Evolutionary conservation across 2,113 vertebrate genomes (phyloP), one percentile per base, ranked within the genome.

Genomic region (Origma solitaria): DNA sequence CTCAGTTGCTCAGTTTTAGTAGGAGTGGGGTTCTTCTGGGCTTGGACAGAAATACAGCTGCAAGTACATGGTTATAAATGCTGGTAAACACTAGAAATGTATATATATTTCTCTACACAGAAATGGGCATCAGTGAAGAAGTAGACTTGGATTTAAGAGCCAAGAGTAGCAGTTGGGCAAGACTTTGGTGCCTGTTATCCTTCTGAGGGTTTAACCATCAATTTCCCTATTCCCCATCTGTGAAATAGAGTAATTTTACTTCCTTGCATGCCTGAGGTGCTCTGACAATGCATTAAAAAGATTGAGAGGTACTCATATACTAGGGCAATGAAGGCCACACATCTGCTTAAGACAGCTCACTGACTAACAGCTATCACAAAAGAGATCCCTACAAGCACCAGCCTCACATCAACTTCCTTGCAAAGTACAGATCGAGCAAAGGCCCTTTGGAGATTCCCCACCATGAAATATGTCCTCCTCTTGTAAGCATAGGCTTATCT

Each of bases 221-320:
- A 95, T 97, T 93, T 96, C 82, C 61, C 85, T 94, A 85, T 81
- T 96, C 72, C 79, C 90, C 79, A 94, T 88, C 93, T 95, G 93
- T 95, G 95, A 96, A 96, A 97, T 83, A 94, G 92, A 92, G 82
- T 95, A 96, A 97, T 96, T 91, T 90, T 93, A 94, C 90, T 83
- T 93, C 71, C 82, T 80, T 83, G 75, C 92, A 95, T 1, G 76
- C 92, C 94, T 96, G 93, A 96, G 71, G 85, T 93, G 68, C 56
- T 93, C 92, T 96, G 94, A 94, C 93, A 95, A 94, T 86, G 76
- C 90, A 93, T 96, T 94, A 94, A 96, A 96, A 97, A 97, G 94
- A 97, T 93, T 95, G 92, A 94, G 82, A 97, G 93, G 90, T 94
- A 80, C 68, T 95, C 82, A 86, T 82, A 88, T 51, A 81, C 62